Base-by-base conservation (phyloP, 2,797 vertebrate species). In the Crenichthys baileyi region DNA sequence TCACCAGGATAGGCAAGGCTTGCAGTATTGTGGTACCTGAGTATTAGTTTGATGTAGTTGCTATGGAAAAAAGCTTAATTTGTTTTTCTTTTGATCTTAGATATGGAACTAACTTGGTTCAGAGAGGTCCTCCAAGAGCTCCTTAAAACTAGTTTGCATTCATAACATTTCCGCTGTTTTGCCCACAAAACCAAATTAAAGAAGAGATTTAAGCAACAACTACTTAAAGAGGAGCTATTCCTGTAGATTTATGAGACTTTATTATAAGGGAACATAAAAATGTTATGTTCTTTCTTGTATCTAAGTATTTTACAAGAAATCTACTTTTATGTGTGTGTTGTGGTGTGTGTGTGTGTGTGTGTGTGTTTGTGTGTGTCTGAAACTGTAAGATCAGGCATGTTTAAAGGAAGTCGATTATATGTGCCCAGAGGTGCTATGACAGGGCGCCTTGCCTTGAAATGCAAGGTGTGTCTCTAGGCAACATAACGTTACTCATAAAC, bases 401-500 rank as follows among this genome's bases (percentile, higher is more conserved):
- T 83, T 36, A 75, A 29, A 90, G 91, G 90, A 93, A 93, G 89
- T 88, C 78, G 65, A 82, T 88, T 92, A 87, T 90, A 73, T 80
- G 83, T 89, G 73, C 75, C 95, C 87, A 0, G 72, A 73, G 89
- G 95, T 31, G 0, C 5, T 73, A 89, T 88, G 89, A 93, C 84
- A 84, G 48, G 16, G 58, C 0, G 48, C 83, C 87, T 70, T 63
- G 5, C 89, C 90, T 83, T 89, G 67, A 92, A 80, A 75, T 79
- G 39, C 24, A 26, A 83, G 94, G 95, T 81, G 94, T 85, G 94
- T 90, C 73, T 44, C 48, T 63, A 85, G 53, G 85, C 79, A 87
- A 83, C 89, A 73, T 39, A 63, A 4, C 58, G 82, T 93, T 93
- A 88, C 91, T 93, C 91, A 92, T 90, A 83, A 92, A 89, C 76